Conservation (phyloP, 2,888 invertebrate species). For the Digitonthophagus gazella region DNA sequence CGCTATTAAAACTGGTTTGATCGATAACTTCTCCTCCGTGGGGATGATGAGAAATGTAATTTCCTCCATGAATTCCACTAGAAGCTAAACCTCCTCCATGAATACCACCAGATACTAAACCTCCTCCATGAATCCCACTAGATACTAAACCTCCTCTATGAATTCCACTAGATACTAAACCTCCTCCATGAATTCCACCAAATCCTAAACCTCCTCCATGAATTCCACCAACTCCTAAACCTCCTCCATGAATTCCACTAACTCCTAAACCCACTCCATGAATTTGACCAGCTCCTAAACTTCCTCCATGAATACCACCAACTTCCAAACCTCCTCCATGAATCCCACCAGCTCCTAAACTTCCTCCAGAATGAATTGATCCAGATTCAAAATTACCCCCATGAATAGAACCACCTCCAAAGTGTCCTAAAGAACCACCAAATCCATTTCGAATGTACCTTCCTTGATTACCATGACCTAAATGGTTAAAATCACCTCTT, state of each 20-base stretch:
- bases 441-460: slow-evolving; percentile 21
- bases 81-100: slow-evolving; percentile 17
- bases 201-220: slow-evolving; percentile 34
- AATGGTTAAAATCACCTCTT: no score
- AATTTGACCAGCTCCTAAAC: slow-evolving; percentile 30
- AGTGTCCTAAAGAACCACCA: slow-evolving; percentile 29
- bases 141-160: slow-evolving; percentile 34
- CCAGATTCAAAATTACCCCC: slow-evolving; percentile 39
- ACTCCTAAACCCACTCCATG: slow-evolving; percentile 48
- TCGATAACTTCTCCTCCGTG: slow-evolving; percentile 52
- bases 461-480: slow-evolving; percentile 5
- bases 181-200: slow-evolving; percentile 41
- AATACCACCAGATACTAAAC: neutral
- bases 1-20: slow-evolving; percentile 58
- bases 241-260: slow-evolving; percentile 48
- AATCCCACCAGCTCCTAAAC: slow-evolving; percentile 27
- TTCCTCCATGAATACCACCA: slow-evolving; percentile 36
- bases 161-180: no score
- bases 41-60: slow-evolving; percentile 16
- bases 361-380: slow-evolving; percentile 36
- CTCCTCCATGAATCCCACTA: slow-evolving; percentile 21
- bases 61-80: slow-evolving; percentile 28
- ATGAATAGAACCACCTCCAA: slow-evolving; percentile 45
- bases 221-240: slow-evolving; percentile 20
- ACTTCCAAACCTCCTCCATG: slow-evolving; percentile 18